Base-by-base conservation (phyloP, 2,888 invertebrate genomes). In the Acanthosepion lycidas region DNA sequence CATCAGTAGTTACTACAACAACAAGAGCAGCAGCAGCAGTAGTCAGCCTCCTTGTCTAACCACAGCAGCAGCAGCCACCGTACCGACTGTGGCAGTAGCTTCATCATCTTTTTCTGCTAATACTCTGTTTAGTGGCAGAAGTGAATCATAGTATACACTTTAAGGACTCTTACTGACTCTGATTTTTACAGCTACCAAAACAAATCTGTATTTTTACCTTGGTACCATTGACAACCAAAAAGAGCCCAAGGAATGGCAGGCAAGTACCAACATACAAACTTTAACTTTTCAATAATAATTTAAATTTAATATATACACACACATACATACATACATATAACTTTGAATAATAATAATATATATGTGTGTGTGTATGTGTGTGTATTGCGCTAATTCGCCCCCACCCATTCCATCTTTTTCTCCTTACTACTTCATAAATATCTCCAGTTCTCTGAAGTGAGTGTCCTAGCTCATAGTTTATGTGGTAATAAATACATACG, bases 1-100 rank as follows among this genome's bases (percentile, higher is more conserved):
- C 78, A 78, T 78, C 78, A 78, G 78, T 78, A n/a, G 78, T 78
- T 78, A n/a, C n/a, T n/a, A 78, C 78, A 78, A 78, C 78, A 78
- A 78, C 78, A 78, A n/a, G n/a, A 78, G 78, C 78, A 78, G 78
- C 78, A n/a, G 15, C n/a, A 15, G 78, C n/a, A 15, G 78, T 78
- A n/a, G 78, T 33, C 78, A 78, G 78, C 78, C n/a, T 78, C 78
- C 78, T 33, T 78, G 78, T 78, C 78, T 78, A 12, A n/a, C 18
- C n/a, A 78, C 78, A 78, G 78, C 78, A 78, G 78, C 78, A 78
- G 78, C 78, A 78, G 78, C 78, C 28, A n/a, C 78, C 15, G 78
- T 33, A 78, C n/a, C 18, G 78, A 78, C 78, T 78, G 78, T 78
- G 78, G 78, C 78, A 78, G 78, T 78, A 78, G 78, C 78, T 78